These are phyloP conservation scores for Protonibea diacanthus DNA, from an alignment of 2,797 vertebrate genomes.

Conservation along the genomic window DNA sequence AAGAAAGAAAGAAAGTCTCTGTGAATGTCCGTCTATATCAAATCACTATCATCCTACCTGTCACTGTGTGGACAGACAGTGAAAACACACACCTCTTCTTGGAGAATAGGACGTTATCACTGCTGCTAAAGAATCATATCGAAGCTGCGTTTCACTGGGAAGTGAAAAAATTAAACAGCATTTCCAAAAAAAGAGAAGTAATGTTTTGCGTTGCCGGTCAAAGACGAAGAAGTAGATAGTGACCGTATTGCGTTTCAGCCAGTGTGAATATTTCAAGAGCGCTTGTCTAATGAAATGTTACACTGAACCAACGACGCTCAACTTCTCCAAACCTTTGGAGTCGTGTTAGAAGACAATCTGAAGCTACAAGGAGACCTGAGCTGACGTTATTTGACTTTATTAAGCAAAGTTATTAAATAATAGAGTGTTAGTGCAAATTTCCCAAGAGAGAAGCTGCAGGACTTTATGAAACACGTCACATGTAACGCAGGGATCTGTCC, in stretches of 20 bases:
- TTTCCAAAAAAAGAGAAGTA: slow-evolving; percentile 50
- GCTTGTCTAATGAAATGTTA: slow-evolving; percentile 69
- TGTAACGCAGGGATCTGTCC: slow-evolving; percentile 17
- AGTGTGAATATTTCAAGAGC: slow-evolving; percentile 80
- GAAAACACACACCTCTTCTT: not conserved
- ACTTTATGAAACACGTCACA: slow-evolving; percentile 33
- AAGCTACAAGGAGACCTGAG: not conserved
- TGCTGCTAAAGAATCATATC: slow-evolving; percentile 10
- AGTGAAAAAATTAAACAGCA: slow-evolving; percentile 31
- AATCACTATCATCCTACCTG: slow-evolving; percentile 54
- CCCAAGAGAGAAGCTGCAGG: not conserved
- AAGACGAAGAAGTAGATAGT: slow-evolving; percentile 39
- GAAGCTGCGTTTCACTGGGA: slow-evolving; percentile 14
- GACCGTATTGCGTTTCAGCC: slow-evolving; percentile 73
- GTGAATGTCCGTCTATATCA: not conserved
- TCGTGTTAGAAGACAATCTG: not conserved
- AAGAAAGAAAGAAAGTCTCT: not conserved
- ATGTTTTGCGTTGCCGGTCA: slow-evolving; percentile 37
- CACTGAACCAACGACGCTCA: slow-evolving; percentile 11
- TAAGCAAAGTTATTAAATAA: not conserved
- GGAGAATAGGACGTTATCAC: not conserved
- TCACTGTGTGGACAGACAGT: slow-evolving; percentile 4
- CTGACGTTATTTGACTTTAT: not conserved
- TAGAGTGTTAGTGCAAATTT: slow-evolving; percentile 3
- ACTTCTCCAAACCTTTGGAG: slow-evolving; percentile 34